Evolutionary conservation across 2,797 vertebrate genomes (phyloP).

Genomic region (Synanceia verrucosa): DNA sequence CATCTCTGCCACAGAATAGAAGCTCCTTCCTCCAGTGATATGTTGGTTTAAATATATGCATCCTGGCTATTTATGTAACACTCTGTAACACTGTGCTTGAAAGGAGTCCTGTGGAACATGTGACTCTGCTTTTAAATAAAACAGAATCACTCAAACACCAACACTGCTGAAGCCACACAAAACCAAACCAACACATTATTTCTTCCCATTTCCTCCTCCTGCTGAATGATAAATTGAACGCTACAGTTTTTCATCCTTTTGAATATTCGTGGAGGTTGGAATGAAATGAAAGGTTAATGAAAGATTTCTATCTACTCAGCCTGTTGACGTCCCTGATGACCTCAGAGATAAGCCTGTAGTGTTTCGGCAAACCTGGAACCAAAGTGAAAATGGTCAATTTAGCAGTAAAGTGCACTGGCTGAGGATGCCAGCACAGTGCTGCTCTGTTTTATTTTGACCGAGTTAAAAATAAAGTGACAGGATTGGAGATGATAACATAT

Average conservation of each 20-base stretch:
- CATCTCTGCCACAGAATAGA: constrained; percentile 12
- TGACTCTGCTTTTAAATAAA: constrained; percentile 35
- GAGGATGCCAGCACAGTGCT: neutral
- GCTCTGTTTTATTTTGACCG: constrained; percentile 7
- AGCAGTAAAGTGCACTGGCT: constrained; percentile 29
- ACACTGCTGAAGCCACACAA: neutral
- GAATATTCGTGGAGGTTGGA: constrained; percentile 35
- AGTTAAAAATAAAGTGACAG: constrained; percentile 40
- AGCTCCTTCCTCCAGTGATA: neutral
- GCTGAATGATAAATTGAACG: neutral
- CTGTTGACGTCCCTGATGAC: constrained; percentile 60
- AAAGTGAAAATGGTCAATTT: constrained; percentile 53
- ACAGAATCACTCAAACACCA: constrained; percentile 23
- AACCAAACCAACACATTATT: neutral
- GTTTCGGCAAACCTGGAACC: constrained; percentile 21
- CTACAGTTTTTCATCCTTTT: constrained; percentile 27
- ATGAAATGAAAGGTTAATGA: constrained; percentile 66
- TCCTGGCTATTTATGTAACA: constrained; percentile 41
- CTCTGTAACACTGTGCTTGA: no score
- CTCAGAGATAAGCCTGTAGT: constrained; percentile 51
- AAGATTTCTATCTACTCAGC: constrained; percentile 61
- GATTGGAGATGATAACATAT: constrained; percentile 48
- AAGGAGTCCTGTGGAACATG: constrained; percentile 23
- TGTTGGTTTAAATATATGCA: constrained; percentile 34
- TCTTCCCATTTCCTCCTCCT: neutral